These are phyloP conservation scores for Pelodytes ibericus DNA, from an alignment of 2,797 vertebrate species.

Conservation along the genomic window DNA sequence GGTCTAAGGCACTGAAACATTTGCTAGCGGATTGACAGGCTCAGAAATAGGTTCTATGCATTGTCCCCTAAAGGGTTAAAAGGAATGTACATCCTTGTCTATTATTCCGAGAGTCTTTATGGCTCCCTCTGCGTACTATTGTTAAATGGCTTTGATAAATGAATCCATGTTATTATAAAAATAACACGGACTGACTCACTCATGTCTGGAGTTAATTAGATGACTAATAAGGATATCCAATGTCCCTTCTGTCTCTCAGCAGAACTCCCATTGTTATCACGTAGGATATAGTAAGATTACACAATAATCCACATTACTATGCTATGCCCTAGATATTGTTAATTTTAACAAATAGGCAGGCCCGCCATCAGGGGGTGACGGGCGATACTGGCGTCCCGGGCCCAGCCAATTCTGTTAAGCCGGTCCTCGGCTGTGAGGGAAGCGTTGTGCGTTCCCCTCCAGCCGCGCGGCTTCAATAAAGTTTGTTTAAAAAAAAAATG, in stretches of 20 bases:
- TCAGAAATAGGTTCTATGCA: too few species aligned
- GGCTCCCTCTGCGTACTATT: background rate
- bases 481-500: too few species aligned
- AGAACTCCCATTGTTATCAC: slow-evolving; percentile 2
- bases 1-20: too few species aligned
- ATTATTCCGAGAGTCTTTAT: background rate
- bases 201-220: background rate
- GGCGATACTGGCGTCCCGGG: too few species aligned
- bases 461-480: too few species aligned
- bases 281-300: background rate
- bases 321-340: slow-evolving; percentile 5
- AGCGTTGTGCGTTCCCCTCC: too few species aligned
- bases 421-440: too few species aligned
- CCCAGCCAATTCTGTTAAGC: too few species aligned
- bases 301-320: slow-evolving; percentile 15
- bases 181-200: background rate
- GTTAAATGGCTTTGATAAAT: background rate
- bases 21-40: too few species aligned
- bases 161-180: slow-evolving; percentile 12
- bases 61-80: background rate
- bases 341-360: too few species aligned
- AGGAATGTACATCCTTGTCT: background rate
- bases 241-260: background rate
- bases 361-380: too few species aligned
- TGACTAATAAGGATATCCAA: slow-evolving; percentile 2